Evolutionary conservation across 2,113 vertebrate genomes (phyloP).

Genomic region (Nothobranchius furzeri): DNA sequence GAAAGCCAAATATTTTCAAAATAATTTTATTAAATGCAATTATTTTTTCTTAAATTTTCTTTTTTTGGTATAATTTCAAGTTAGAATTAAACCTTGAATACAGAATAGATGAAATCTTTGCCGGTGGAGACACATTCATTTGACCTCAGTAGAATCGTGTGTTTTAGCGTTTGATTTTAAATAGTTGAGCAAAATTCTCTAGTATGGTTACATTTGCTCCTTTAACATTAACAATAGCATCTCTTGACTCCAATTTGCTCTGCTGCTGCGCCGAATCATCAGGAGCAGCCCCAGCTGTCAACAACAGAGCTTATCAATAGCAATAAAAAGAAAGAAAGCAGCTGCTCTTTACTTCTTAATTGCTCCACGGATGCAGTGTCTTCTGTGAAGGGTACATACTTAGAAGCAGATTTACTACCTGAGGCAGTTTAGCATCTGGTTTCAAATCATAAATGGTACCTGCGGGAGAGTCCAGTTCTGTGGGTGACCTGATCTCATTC

Average conservation of each 20-base stretch:
- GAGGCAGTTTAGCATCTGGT: constrained; percentile 2
- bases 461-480: background rate
- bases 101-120: background rate
- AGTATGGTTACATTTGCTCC: constrained; percentile 9
- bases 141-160: background rate
- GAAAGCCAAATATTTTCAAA: too few relatives aligned
- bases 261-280: background rate
- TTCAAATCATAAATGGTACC: background rate
- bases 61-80: background rate
- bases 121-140: background rate
- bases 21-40: too few relatives aligned
- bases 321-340: constrained; percentile 7
- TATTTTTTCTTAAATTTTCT: constrained; percentile 8
- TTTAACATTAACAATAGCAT: constrained; percentile 12
- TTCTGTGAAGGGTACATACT: background rate
- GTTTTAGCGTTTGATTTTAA: constrained; percentile 15
- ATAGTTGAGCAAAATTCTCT: constrained; percentile 6
- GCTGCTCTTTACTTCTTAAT: constrained; percentile 2
- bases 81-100: too few relatives aligned
- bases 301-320: background rate
- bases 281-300: background rate
- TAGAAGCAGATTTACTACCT: background rate
- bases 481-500: background rate
- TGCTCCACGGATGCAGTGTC: background rate
- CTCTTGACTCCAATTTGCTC: background rate